Evolutionary conservation across 35 echinoderm and acorn worm species (phyloP).

Genomic region (Chiridota heheva): DNA sequence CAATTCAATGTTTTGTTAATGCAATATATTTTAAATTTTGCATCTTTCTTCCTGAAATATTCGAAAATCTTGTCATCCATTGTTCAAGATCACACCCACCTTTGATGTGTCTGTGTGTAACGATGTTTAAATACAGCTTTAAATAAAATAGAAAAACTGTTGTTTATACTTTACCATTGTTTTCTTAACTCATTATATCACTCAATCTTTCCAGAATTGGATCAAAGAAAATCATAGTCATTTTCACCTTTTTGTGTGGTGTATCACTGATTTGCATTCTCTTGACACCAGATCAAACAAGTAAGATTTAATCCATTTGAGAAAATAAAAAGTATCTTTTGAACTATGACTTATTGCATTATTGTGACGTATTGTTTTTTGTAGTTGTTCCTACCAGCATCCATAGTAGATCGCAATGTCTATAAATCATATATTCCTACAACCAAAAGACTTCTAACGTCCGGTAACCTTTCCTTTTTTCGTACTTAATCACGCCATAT

Average conservation of each 20-base stretch:
- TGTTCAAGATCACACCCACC: neutral
- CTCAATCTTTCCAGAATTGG: too few species aligned
- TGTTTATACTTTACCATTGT: too few species aligned
- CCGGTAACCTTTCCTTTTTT: neutral
- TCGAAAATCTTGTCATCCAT: too few species aligned
- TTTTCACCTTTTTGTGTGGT: slow-evolving; percentile 19
- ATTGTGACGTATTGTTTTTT: too few species aligned
- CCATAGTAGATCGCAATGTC: too few species aligned
- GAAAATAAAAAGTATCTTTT: neutral
- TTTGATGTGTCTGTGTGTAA: slow-evolving; percentile 1
- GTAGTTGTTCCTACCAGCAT: too few species aligned
- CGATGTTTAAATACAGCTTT: neutral
- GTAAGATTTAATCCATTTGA: neutral
- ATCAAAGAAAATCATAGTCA: neutral
- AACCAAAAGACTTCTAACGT: neutral
- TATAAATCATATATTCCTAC: neutral
- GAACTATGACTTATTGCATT: neutral
- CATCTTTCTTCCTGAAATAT: neutral
- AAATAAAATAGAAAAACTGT: too few species aligned
- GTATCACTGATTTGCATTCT: neutral
- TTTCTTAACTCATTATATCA: too few species aligned
- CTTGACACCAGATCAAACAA: slow-evolving; percentile 12
- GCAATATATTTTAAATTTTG: neutral
- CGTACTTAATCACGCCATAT: too few species aligned
- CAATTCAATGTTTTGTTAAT: too few species aligned